Percentiles rank a stretch among this genome's conserved stretches.
phyloP scores from a whole-genome alignment of 2,113 vertebrate species.

The Neolamprologus longior region DNA sequence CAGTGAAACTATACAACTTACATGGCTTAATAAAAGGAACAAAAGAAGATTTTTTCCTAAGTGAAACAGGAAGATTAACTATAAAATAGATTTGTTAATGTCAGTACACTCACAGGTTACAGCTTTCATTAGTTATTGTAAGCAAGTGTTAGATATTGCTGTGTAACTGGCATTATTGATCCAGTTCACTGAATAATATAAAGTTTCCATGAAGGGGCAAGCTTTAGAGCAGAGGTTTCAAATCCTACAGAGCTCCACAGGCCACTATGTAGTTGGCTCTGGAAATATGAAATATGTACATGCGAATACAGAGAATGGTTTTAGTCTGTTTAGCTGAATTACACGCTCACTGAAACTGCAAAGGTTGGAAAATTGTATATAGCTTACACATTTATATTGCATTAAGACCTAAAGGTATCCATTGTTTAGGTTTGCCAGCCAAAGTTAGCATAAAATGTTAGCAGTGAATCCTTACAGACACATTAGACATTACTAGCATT shows the following conservation, averaged over 20 bases:
- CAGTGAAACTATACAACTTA: not conserved
- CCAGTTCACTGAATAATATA: not conserved
- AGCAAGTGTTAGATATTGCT: not conserved
- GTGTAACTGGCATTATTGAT: not conserved
- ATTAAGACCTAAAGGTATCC: not conserved
- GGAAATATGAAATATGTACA: not conserved
- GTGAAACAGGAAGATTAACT: not conserved
- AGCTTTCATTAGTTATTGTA: not conserved
- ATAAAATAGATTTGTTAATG: not conserved
- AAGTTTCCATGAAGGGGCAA: not conserved
- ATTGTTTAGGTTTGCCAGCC: not conserved
- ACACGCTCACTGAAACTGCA: not conserved
- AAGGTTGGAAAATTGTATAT: not conserved
- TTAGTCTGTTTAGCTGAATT: not conserved
- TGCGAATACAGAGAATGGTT: accelerated
- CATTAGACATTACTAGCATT: not conserved
- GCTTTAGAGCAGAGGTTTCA: not conserved
- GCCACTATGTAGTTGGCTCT: not conserved
- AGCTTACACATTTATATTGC: not conserved
- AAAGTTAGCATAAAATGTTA: not conserved
- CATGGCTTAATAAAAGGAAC: not conserved
- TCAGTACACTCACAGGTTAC: not conserved
- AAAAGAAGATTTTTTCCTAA: not conserved
- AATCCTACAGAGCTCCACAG: not conserved
- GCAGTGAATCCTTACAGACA: accelerated